Base-by-base conservation (phyloP, 2,888 invertebrate species). In the Thecocarcelia acutangulata region DNA sequence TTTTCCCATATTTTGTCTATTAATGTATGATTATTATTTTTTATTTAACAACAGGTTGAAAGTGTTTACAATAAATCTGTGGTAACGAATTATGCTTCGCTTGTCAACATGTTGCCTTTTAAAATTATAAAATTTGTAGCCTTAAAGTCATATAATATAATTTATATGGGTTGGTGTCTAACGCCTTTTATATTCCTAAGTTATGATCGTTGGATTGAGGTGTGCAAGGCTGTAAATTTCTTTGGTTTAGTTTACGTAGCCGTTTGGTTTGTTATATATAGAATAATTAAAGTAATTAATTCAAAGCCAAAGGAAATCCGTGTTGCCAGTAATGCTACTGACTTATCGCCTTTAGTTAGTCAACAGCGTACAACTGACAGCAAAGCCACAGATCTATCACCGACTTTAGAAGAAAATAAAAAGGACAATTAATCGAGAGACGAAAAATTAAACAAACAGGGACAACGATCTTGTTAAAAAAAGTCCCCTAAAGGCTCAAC, bases 131-230 rank as follows among this genome's bases (percentile, higher is more conserved):
- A 93, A 3, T 94, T 94, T 88, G 85, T 93, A 0, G 42, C 95
- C 4, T 90, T 95, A 0, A 95, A 95, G 87, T 86, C 93, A 0
- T 97, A 97, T 87, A 95, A 96, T 0, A 93, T 95, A 52, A 92
- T 96, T 9, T 96, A 95, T 85, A 96, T 97, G 94, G 96, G 97
- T 9, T 97, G 95, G 93, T 95, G 95, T 85, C 90, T 97, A 52
- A 91, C 94, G 11, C 95, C 96, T 0, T 96, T 97, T 86, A 93
- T 93, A 50, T 92, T 95, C 3, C 92, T 97, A 81, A 93, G 93
- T 4, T 94, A 92, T 85, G 90, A 93, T 0, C 94, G 93, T 84
- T 97, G 96, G 93, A 93, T 93, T 90, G 89, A 88, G 0, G 93
- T 95, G 0, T 95, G 93, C 85, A 85, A 88, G 0, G 93, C 93